These are phyloP conservation scores for Oasisia sp. DNA, from an alignment of 2,888 invertebrate species.

Conservation along the genomic window DNA sequence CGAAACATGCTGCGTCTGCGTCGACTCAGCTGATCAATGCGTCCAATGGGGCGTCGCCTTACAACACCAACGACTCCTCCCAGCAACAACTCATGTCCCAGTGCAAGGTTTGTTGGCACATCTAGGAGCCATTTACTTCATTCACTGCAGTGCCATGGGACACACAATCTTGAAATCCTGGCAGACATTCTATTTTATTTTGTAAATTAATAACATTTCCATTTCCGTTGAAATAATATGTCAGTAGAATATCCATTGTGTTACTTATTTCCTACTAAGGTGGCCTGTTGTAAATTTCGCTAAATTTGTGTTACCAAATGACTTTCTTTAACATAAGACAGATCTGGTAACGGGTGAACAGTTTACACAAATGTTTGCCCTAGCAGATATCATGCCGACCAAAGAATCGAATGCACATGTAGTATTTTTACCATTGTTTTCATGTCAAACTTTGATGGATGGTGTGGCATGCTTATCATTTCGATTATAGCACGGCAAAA, in stretches of 20 bases:
- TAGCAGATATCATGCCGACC: no score
- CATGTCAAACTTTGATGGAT: no score
- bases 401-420: no score
- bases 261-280: no score
- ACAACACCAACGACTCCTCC: constrained; percentile 71
- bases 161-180: not conserved
- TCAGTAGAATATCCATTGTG: not conserved
- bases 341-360: no score
- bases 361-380: no score
- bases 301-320: no score
- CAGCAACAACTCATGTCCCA: constrained; percentile 81
- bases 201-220: not conserved
- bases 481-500: no score
- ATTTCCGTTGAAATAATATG: not conserved
- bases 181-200: not conserved
- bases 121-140: not conserved
- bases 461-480: no score
- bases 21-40: constrained; percentile 92
- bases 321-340: no score
- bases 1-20: constrained; percentile 85
- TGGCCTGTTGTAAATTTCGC: no score
- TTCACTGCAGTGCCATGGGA: not conserved
- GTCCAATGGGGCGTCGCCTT: constrained; percentile 83
- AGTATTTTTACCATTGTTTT: no score
- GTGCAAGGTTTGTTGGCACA: constrained; percentile 69